Conservation (phyloP, 2,797 vertebrate species). For the Cossypha dichroa region DNA sequence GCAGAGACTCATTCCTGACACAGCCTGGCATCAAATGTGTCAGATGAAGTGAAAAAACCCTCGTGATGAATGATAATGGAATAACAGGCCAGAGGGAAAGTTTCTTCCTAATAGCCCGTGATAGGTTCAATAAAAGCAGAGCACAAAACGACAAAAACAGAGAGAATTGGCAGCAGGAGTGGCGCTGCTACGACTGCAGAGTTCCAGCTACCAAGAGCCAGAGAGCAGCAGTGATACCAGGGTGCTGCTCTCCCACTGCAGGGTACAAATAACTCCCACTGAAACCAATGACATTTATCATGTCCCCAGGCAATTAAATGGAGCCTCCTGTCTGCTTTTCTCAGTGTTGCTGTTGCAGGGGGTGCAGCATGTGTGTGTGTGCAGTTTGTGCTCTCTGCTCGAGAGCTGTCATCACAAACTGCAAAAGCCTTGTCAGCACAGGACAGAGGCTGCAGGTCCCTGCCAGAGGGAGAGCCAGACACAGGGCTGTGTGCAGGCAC, state of each 20-base stretch:
- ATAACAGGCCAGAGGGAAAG: slow-evolving; percentile 10
- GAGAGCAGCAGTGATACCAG: not conserved
- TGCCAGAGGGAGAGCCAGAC: not conserved
- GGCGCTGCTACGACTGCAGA: not conserved
- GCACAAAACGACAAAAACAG: not conserved
- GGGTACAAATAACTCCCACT: not conserved
- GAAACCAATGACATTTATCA: not conserved
- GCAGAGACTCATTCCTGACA: not conserved
- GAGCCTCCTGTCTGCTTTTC: not conserved
- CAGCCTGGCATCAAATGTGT: not conserved
- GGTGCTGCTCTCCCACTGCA: not conserved
- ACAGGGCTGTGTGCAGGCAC: rapidly evolving
- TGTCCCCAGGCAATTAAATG: not conserved
- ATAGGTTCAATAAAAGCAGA: slow-evolving; percentile 9
- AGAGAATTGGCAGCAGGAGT: not conserved
- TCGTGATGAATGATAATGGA: not conserved
- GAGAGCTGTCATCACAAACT: not conserved
- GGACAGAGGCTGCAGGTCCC: not conserved
- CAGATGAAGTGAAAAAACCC: not conserved
- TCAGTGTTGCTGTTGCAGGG: not conserved
- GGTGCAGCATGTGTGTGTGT: not conserved
- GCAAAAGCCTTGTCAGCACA: not conserved
- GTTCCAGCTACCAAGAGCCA: not conserved
- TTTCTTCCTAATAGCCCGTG: not conserved
- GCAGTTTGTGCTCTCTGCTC: not conserved